Base-by-base conservation (phyloP, 1,140 invertebrate genomes). In the Galleria mellonella region DNA sequence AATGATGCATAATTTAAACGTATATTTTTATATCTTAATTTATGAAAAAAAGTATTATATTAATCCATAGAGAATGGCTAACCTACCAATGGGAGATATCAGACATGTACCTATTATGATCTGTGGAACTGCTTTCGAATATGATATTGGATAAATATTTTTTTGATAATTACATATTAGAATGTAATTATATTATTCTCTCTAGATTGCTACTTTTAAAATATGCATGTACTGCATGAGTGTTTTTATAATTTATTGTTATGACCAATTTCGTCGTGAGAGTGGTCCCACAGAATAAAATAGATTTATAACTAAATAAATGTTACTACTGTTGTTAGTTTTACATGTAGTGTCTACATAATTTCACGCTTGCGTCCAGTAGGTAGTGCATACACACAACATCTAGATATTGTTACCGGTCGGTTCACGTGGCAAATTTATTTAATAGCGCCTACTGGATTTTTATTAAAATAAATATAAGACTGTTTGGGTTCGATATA, bases 21-120 rank as follows among this genome's bases (percentile, higher is more conserved):
- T 82, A 76, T 78, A 78, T 82, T 81, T 81, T 76, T 78, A 77
- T 76, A 81, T 72, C 51, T 74, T 81, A 74, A 75, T 76, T 77
- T 77, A 71, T 71, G 64, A 69, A 63, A 63, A n/a, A 55, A 74
- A 76, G 62, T 72, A 81, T 75, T 73, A 75, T 40, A 31, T 15
- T 61, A 70, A 68, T 58, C 41, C 40, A 50, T 63, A 70, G 41
- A 58, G 58, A 59, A 52, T 68, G 53, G 44, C 36, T 64, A 51
- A 62, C 51, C 50, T 14, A 63, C 55, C 39, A 58, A 56, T 59
- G 52, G 43, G 30, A 51, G 37, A 41, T 37, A n/a, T 42, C 39
- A 42, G 35, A 39, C 15, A 44, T n/a, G n/a, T n/a, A n/a, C n/a
- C n/a, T n/a, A n/a, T n/a, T n/a, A n/a, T 29, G 30, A 30, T 47